Base-by-base conservation (phyloP, 2,888 invertebrate species). In the Agrotis clavis region DNA sequence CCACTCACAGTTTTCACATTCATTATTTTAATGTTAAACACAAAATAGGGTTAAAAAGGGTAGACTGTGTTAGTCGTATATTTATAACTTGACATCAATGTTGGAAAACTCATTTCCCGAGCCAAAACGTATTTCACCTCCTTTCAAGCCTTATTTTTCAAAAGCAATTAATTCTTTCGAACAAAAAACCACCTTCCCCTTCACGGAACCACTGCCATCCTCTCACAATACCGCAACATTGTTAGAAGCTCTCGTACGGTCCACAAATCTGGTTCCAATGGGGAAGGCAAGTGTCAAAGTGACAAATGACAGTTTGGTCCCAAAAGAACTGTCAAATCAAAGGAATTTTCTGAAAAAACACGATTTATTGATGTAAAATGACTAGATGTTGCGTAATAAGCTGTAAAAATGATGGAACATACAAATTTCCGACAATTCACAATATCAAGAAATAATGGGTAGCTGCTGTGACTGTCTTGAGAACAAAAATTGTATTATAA, bases 151-250 rank as follows among this genome's bases (percentile, higher is more conserved):
- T 50, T 25, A 13, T 48, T 47, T 41, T 69, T 7, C 16, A 14
- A 45, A 65, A 65, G 25, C 41, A 50, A 53, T 61, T 18, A 54
- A 25, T 71, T n/a, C 2, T 70, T 25, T 25, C 4, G 9, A 25
- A 62, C 45, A 25, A 47, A 63, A 35, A n/a, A 13, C 13, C 6
- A 48, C 48, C 5, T 45, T 30, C 30, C 18, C 19, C 45, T 48
- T 18, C 25, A 41, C 25, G 25, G 18, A 13, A 41, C 35, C 54
- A 16, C 16, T 25, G 71, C n/a, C 30, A 30, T 56, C 25, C 54
- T 56, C 13, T 19, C 5, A 51, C 35, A 74, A 66, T 18, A 65
- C 19, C 35, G 11, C n/a, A 48, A 60, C 51, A 59, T 48, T 60
- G 11, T 51, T n/a, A 45, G 13, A 50, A 13, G 30, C 30, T 56